A percentile compares a stretch with the other conserved stretches of the same genome.
Evolutionary conservation across 2,797 vertebrate species (phyloP).

Genomic region (Apogon talboti): DNA sequence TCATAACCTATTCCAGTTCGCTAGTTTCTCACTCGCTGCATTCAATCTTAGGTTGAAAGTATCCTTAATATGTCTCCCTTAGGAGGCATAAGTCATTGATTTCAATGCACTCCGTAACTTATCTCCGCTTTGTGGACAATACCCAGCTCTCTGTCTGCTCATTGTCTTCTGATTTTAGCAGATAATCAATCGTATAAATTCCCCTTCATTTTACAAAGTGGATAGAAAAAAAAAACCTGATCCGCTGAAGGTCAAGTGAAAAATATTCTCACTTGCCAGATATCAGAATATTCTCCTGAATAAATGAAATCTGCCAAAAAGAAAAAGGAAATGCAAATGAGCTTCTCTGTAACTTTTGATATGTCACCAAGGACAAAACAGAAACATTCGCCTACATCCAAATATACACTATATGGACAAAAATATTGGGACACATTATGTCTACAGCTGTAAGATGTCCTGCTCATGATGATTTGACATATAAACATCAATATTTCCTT

Average conservation of each 20-base stretch:
- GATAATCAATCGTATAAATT: slow-evolving; percentile 21
- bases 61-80: slow-evolving; percentile 8
- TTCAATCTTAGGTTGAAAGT: slow-evolving; percentile 16
- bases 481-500: no score
- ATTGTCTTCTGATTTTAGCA: slow-evolving; percentile 15
- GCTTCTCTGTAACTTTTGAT: neutral
- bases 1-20: neutral
- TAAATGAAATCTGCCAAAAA: neutral
- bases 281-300: neutral
- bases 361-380: neutral
- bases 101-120: slow-evolving; percentile 10
- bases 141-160: neutral
- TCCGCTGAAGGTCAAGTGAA: neutral
- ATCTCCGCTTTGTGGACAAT: slow-evolving; percentile 20
- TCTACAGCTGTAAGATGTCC: no score
- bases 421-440: no score
- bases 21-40: slow-evolving; percentile 11
- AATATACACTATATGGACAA: neutral
- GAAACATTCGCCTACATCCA: neutral
- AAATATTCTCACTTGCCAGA: neutral
- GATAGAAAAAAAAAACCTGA: slow-evolving; percentile 3
- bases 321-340: neutral
- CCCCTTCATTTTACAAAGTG: neutral
- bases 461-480: no score
- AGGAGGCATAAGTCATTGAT: slow-evolving; percentile 19